Evolutionary conservation across 2,113 vertebrate genomes (phyloP), one percentile per base, ranked within the genome.

Genomic region (Lutjanus erythropterus): DNA sequence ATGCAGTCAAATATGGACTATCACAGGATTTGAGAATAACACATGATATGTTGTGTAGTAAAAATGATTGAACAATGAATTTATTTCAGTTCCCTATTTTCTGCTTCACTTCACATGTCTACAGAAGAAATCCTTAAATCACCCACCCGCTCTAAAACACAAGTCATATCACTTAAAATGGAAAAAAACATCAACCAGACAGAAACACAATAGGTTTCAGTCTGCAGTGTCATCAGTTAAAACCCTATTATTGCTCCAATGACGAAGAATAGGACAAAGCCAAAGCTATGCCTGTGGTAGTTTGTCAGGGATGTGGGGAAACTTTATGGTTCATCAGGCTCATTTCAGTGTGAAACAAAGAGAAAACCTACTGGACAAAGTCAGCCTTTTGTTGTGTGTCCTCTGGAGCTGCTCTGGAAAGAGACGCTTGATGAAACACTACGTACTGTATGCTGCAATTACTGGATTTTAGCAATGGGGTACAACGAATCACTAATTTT

Each of bases 311-410:
- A 65, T 61, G 64, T 47, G 42, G n/a, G 27, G 73, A 61, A 74
- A 83, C 37, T 49, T 76, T 60, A 65, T 78, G 69, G 60, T 70
- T 82, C 60, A 72, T 83, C 37, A 47, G 47, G 25, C 64, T 77
- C 67, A 80, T 82, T 55, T 79, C 46, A 67, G 27, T 18, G 15
- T n/a, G 23, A 84, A 87, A 87, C 84, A 78, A 76, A 85, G 75
- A 68, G 21, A 49, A 82, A 71, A 52, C 62, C 56, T 21, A 44
- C 42, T 61, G 62, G 41, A 75, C 50, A 60, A 46, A 61, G 50
- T 85, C 65, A 75, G 33, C 46, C 75, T 82, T 86, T 80, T 83
- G 61, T 74, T 70, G n/a, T 18, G 49, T 27, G 49, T n/a, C 53
- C 56, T 70, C 61, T 64, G 49, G 61, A 66, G 49, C 69, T 61